Evolutionary conservation across 2,888 invertebrate genomes (phyloP).

Genomic region (Drosophila melanosoma): DNA sequence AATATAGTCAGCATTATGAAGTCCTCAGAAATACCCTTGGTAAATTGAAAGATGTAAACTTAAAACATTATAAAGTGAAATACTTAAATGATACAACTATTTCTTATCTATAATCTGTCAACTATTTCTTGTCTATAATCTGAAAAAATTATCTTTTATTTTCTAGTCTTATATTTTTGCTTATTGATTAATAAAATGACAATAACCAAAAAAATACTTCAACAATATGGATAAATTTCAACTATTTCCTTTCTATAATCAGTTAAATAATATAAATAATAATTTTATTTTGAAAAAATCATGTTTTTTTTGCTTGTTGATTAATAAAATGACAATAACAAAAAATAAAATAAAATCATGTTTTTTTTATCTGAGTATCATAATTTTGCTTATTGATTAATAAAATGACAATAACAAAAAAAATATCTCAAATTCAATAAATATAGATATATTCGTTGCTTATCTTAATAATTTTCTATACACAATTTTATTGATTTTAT

Average conservation of each 20-base stretch:
- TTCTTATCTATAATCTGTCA: no score
- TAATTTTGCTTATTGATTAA: not conserved
- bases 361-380: no score
- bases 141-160: no score
- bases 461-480: not conserved
- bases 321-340: not conserved
- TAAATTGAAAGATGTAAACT: not conserved
- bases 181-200: not conserved
- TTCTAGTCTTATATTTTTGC: no score
- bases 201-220: not conserved
- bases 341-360: no score
- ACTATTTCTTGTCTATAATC: no score
- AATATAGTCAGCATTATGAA: not conserved
- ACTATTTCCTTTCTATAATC: no score
- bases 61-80: not conserved
- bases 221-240: not conserved
- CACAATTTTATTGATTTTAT: not conserved
- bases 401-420: not conserved
- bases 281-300: no score
- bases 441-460: not conserved
- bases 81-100: not conserved
- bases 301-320: not conserved
- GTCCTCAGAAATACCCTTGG: not conserved
- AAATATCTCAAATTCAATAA: not conserved
- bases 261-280: no score